Percentiles rank a stretch among this genome's conserved stretches.
Evolutionary conservation across 2,797 vertebrate genomes (phyloP).

Genomic region (Geotrypetes seraphini): DNA sequence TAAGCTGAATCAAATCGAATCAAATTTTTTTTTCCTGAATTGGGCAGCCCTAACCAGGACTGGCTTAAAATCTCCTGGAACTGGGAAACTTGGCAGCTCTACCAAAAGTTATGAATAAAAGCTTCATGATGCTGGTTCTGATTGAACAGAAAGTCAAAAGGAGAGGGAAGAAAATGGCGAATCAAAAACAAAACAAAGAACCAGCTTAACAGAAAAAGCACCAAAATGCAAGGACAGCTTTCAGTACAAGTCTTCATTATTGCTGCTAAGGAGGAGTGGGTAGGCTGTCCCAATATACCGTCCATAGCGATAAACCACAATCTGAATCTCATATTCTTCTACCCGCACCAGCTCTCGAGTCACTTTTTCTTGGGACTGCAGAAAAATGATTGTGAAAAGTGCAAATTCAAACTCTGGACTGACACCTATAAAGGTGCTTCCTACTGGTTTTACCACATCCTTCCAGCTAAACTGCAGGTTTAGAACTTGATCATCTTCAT

Average conservation of each 20-base stretch:
- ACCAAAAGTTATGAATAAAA: too few relatives aligned
- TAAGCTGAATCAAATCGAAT: too few relatives aligned
- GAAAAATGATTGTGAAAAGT: constrained; percentile 68
- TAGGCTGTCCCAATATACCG: constrained; percentile 67
- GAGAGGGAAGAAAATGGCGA: too few relatives aligned
- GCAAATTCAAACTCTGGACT: constrained; percentile 77
- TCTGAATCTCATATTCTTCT: constrained; percentile 63
- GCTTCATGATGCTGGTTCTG: too few relatives aligned
- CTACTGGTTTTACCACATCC: constrained; percentile 58
- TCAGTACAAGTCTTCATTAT: constrained; percentile 16
- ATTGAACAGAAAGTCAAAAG: too few relatives aligned
- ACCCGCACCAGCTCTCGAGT: constrained; percentile 53
- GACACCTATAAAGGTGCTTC: constrained; percentile 65
- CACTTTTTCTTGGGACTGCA: constrained; percentile 52
- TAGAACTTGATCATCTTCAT: constrained; percentile 68
- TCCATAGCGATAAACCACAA: constrained; percentile 58
- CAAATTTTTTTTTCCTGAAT: too few relatives aligned
- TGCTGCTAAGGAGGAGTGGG: constrained; percentile 63
- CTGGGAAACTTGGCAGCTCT: too few relatives aligned
- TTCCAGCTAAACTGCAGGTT: constrained; percentile 80
- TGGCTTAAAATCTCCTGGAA: too few relatives aligned
- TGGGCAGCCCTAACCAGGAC: too few relatives aligned
- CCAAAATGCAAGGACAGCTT: too few relatives aligned
- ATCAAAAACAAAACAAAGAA: too few relatives aligned
- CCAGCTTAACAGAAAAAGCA: too few relatives aligned